phyloP scores from a whole-genome alignment of 2,888 invertebrate species.

The Pristionchus arcanus region DNA sequence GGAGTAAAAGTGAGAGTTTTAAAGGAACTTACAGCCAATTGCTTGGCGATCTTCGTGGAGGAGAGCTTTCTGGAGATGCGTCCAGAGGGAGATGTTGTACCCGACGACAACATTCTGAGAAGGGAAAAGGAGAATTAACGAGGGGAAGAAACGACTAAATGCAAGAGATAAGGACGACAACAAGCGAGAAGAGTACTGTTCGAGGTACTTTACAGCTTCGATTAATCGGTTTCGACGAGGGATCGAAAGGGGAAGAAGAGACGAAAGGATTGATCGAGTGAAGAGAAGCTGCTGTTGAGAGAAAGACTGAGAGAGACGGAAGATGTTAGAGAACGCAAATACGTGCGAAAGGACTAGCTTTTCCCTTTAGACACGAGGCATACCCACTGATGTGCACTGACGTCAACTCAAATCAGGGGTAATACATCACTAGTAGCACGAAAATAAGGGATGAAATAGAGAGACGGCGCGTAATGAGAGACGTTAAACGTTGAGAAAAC shows the following conservation, averaged over 20 bases:
- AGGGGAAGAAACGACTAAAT: neutral
- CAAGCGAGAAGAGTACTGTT: constrained; percentile 12
- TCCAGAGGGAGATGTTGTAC: constrained; percentile 55
- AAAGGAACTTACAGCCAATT: constrained; percentile 60
- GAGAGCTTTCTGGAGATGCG: constrained; percentile 61
- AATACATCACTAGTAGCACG: neutral
- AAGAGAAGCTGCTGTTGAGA: constrained; percentile 18
- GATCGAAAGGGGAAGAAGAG: constrained; percentile 33
- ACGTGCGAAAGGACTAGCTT: constrained; percentile 38
- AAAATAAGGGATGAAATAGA: neutral
- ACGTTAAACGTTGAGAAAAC: neutral
- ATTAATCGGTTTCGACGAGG: constrained; percentile 32
- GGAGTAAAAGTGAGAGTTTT: constrained; percentile 4
- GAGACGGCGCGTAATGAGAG: neutral
- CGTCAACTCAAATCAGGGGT: neutral
- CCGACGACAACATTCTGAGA: constrained; percentile 55
- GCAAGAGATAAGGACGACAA: neutral
- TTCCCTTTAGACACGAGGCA: constrained; percentile 16
- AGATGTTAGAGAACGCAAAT: constrained; percentile 30
- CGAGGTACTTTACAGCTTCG: constrained; percentile 29
- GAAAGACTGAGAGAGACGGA: constrained; percentile 36
- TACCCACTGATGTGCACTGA: constrained; percentile 5
- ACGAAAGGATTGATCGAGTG: constrained; percentile 23
- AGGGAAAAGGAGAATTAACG: neutral
- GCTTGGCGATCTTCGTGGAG: constrained; percentile 66